Conservation (phyloP, 2,888 invertebrate genomes). For the Nomada fabriciana region DNA sequence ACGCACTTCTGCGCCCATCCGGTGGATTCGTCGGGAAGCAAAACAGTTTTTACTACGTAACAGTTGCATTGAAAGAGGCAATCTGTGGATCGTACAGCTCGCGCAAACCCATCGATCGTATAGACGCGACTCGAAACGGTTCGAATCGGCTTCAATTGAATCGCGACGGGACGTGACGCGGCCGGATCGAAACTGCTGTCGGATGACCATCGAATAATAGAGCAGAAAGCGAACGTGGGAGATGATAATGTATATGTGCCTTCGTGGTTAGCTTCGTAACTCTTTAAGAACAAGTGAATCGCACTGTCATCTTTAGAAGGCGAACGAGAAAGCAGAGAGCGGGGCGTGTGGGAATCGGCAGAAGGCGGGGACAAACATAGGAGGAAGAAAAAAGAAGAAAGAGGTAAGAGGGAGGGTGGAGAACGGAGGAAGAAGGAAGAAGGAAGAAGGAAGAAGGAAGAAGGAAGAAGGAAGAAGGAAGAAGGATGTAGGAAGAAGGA, state of each 20-base stretch:
- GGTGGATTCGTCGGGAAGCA: neutral
- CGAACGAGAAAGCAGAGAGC: neutral
- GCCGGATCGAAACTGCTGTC: neutral
- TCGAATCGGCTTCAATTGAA: too few species aligned
- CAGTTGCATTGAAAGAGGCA: neutral
- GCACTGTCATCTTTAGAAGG: slow-evolving; percentile 7
- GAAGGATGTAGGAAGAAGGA: neutral
- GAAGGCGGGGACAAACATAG: too few species aligned
- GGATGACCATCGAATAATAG: neutral
- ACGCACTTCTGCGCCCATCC: neutral
- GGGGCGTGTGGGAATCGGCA: too few species aligned
- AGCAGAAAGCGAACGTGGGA: neutral
- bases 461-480: neutral
- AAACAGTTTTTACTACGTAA: neutral
- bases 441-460: neutral
- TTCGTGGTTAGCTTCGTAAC: neutral
- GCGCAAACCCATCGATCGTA: neutral
- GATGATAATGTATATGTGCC: neutral
- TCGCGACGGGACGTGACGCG: too few species aligned
- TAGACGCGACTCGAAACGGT: neutral
- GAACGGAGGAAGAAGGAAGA: neutral
- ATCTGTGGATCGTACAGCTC: neutral
- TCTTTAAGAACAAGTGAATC: slow-evolving; percentile 2
- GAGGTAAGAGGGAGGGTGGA: neutral
- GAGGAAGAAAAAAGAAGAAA: neutral